phyloP scores from a whole-genome alignment of 1,140 invertebrate species.

The Myzus persicae region DNA sequence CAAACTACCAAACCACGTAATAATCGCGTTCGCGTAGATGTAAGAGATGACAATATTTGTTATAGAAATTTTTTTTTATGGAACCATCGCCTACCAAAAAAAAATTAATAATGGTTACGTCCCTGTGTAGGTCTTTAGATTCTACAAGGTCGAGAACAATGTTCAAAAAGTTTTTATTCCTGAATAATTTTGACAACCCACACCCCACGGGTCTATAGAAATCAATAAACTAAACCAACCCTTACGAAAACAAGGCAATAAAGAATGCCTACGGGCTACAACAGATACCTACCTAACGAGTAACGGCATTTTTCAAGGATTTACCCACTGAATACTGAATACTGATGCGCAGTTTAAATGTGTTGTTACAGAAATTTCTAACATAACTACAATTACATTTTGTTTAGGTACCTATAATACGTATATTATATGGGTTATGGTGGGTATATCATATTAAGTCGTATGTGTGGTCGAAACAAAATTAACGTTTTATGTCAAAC shows the following conservation, averaged over 20 bases:
- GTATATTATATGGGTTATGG: not conserved
- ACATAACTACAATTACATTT: not conserved
- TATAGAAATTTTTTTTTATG: no score
- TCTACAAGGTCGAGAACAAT: not conserved
- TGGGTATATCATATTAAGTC: not conserved
- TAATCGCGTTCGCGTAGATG: no score
- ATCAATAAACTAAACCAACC: not conserved
- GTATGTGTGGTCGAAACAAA: not conserved
- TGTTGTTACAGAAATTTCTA: not conserved
- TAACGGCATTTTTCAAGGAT: conserved; percentile 11
- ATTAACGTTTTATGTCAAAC: not conserved
- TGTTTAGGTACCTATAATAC: not conserved
- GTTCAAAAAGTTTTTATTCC: not conserved
- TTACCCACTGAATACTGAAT: no score
- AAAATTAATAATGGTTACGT: no score
- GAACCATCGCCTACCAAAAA: no score
- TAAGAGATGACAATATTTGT: no score
- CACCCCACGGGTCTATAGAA: not conserved
- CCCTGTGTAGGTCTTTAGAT: not conserved
- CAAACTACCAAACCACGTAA: no score
- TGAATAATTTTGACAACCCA: not conserved
- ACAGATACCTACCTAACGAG: no score
- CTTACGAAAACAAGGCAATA: not conserved
- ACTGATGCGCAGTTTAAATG: not conserved
- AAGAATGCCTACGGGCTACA: not conserved